Percentiles rank a stretch among this genome's conserved stretches.
These are phyloP conservation scores for Coenobita brevimanus DNA, from an alignment of 1,140 invertebrate genomes.

Conservation along the genomic window DNA sequence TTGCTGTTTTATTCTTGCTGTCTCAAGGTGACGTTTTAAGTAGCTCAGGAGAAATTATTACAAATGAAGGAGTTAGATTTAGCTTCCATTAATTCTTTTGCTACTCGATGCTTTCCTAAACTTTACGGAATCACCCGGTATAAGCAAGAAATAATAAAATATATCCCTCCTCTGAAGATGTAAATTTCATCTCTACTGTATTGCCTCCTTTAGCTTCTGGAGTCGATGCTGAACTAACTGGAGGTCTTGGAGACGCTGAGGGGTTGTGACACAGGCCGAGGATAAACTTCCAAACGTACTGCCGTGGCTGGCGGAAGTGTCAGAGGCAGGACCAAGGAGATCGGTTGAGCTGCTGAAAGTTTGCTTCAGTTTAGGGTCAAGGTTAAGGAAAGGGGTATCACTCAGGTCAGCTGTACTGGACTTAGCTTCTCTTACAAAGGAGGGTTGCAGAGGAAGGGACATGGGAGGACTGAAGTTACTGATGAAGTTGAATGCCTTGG, in stretches of 20 bases:
- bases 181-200: background rate
- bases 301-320: background rate
- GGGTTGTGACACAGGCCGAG: constrained; percentile 14
- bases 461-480: constrained; percentile 22
- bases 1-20: too few species aligned
- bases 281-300: background rate
- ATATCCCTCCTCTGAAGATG: background rate
- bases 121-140: too few species aligned
- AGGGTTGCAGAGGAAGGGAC: too few species aligned
- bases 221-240: constrained; percentile 37
- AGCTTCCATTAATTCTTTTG: too few species aligned
- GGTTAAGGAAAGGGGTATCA: constrained; percentile 24
- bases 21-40: too few species aligned
- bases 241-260: constrained; percentile 36
- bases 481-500: constrained; percentile 31
- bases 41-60: too few species aligned
- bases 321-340: background rate
- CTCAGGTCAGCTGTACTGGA: constrained; percentile 4
- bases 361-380: background rate
- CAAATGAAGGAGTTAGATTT: too few species aligned
- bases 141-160: constrained; percentile 21
- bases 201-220: background rate
- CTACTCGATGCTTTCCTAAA: too few species aligned
- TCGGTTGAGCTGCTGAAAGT: background rate
- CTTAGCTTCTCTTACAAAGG: background rate